These are phyloP conservation scores for Myoxocephalus aenaeus DNA, from an alignment of 2,797 vertebrate genomes.

Conservation along the genomic window DNA sequence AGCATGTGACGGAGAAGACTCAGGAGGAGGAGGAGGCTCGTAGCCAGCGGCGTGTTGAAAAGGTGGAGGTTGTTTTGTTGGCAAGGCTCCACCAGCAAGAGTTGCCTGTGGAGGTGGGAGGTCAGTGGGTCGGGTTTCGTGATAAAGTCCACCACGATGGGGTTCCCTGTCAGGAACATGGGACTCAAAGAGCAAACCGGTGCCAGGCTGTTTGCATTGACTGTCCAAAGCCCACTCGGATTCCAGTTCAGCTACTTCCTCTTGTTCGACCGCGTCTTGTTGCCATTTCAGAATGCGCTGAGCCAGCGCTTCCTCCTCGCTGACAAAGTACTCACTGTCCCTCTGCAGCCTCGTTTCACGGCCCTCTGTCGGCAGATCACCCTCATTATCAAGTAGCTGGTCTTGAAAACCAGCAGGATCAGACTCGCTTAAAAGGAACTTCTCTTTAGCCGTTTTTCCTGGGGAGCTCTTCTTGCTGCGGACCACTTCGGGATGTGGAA, in stretches of 20 bases:
- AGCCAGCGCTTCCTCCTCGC: slow-evolving; percentile 83
- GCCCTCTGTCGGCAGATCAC: slow-evolving; percentile 52
- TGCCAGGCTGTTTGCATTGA: slow-evolving; percentile 42
- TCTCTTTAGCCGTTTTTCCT: slow-evolving; percentile 61
- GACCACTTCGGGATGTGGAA: slow-evolving; percentile 26
- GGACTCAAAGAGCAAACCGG: slow-evolving; percentile 34
- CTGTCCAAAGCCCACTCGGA: slow-evolving; percentile 78
- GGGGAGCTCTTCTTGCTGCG: slow-evolving; percentile 21
- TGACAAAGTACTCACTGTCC: slow-evolving; percentile 84
- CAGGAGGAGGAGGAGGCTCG: background rate
- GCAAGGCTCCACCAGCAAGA: background rate
- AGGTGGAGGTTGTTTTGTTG: slow-evolving; percentile 9
- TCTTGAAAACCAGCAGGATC: slow-evolving; percentile 49
- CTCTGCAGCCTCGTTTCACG: slow-evolving; percentile 78
- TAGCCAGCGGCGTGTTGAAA: background rate
- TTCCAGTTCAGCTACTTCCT: slow-evolving; percentile 82
- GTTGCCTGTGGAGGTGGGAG: slow-evolving; percentile 6
- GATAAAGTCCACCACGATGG: slow-evolving; percentile 4
- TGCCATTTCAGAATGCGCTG: slow-evolving; percentile 85
- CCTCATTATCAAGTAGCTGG: slow-evolving; percentile 32
- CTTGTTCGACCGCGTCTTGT: slow-evolving; percentile 81
- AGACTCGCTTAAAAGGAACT: slow-evolving; percentile 15
- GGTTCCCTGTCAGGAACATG: slow-evolving; percentile 15
- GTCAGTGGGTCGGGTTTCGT: slow-evolving; percentile 14
- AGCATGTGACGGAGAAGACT: slow-evolving; percentile 7